Evolutionary conservation across 2,888 invertebrate species (phyloP), one percentile per base, ranked within the genome.

Genomic region (Trissolcus japonicus): DNA sequence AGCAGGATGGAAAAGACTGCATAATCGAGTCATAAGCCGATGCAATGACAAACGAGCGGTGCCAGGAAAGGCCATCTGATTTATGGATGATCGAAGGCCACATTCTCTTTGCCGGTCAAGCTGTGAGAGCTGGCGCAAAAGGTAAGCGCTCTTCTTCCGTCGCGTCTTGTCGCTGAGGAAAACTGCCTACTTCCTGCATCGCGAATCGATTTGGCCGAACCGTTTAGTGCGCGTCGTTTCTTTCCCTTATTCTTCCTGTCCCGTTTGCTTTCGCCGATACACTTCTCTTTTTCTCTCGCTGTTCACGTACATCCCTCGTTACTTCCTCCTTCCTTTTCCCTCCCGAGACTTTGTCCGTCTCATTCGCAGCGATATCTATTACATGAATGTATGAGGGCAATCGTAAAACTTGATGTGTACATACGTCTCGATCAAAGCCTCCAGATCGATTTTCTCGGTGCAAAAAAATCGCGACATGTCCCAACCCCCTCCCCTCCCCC

Each of bases 321-420:
- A 66, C 62, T 62, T 62, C 63, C 35, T 35, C 62, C 72, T 63
- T 75, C 74, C 50, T 61, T 61, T 56, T 67, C 72, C 51, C 62
- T 71, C 54, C 74, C 51, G 61, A 56, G 68, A 67, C 78, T 67
- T 60, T 29, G 69, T 72, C 66, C 17, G 68, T 65, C 73, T 65
- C 69, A 72, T 63, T 51, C 76, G 71, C 69, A 13, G 66, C 72
- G 66, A 75, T 80, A 84, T 81, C 86, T 85, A 84, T 88, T 87
- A 85, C 87, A 87, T 88, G 87, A 87, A 88, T 87, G 87, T 87
- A 88, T 87, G 87, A 88, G 86, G 82, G 86, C 86, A 88, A 87
- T 87, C 86, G 87, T 86, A 86, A 86, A 86, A 85, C 86, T 84
- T 85, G 87, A 88, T 85, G 86, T 87, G 86, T 87, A 87, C 87